Percentiles rank a stretch among this genome's conserved stretches.
Evolutionary conservation across 2,113 vertebrate genomes (phyloP).

Genomic region (Elephas maximus): DNA sequence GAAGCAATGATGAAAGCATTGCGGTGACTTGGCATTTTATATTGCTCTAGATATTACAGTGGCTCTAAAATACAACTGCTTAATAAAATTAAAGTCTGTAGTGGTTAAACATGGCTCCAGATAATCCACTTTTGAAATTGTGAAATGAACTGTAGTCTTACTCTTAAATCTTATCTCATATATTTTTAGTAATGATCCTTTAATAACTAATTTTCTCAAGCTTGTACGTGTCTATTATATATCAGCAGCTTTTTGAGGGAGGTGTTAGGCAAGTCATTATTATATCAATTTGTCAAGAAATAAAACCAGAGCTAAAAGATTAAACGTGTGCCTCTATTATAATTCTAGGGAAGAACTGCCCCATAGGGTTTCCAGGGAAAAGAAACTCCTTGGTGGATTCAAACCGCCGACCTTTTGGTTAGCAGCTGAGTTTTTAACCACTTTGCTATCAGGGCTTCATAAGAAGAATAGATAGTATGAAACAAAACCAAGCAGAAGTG

Average conservation of each 20-base stretch:
- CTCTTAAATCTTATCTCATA: background rate
- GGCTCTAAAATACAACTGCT: background rate
- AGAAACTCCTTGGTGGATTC: too few relatives aligned
- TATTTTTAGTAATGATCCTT: background rate
- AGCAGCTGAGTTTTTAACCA: too few relatives aligned
- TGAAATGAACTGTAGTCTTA: background rate
- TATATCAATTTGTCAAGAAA: background rate
- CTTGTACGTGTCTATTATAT: background rate
- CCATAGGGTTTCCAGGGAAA: too few relatives aligned
- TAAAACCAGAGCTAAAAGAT: background rate
- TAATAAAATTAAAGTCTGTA: background rate
- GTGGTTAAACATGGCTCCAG: background rate
- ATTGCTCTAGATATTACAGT: background rate
- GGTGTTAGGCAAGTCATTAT: background rate
- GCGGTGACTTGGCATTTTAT: background rate
- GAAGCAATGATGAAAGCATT: background rate
- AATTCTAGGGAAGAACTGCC: background rate
- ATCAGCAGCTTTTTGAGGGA: background rate
- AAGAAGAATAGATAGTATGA: background rate
- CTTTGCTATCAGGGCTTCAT: background rate
- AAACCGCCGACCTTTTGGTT: too few relatives aligned
- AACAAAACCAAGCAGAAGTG: background rate
- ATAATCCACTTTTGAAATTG: background rate
- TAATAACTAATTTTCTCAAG: background rate
- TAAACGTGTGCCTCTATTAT: background rate